Conservation (phyloP, 1,140 invertebrate genomes). For the Limonius californicus region DNA sequence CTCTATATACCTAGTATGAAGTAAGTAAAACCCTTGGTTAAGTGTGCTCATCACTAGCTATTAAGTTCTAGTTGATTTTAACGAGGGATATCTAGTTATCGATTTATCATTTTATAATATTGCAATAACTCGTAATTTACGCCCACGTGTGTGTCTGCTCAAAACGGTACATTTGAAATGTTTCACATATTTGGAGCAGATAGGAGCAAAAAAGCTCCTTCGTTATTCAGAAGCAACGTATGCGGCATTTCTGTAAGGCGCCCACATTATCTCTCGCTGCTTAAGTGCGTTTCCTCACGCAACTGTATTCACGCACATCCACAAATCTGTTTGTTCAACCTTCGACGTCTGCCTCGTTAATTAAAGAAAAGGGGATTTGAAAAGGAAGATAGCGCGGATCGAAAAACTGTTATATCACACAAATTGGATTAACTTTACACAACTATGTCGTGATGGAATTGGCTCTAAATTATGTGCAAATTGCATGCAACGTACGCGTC, state of each 20-base stretch:
- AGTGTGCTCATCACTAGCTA: no score
- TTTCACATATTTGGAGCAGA: slow-evolving; percentile 5
- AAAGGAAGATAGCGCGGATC: not conserved
- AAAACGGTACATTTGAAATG: not conserved
- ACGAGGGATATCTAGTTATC: no score
- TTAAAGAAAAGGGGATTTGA: slow-evolving; percentile 1
- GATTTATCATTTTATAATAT: no score
- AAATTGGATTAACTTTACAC: slow-evolving; percentile 8
- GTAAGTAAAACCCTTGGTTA: no score
- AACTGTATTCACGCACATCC: slow-evolving; percentile 6
- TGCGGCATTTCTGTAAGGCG: slow-evolving; percentile 7
- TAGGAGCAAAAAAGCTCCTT: not conserved
- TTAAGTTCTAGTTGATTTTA: no score
- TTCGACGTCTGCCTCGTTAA: slow-evolving; percentile 12
- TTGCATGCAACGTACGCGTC: not conserved
- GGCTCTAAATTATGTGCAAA: not conserved
- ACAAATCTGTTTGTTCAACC: slow-evolving; percentile 13
- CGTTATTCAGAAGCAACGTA: slow-evolving; percentile 10
- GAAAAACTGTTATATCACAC: slow-evolving; percentile 5
- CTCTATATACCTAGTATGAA: no score
- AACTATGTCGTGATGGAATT: slow-evolving; percentile 1
- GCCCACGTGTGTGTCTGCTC: not conserved
- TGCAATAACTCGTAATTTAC: not conserved
- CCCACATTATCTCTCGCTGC: slow-evolving; percentile 4
- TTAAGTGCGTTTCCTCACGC: slow-evolving; percentile 14